Percentiles rank a stretch among this genome's conserved stretches.
These are phyloP conservation scores for Rhea americana DNA, from an alignment of 2,113 vertebrate species.

Conservation along the genomic window DNA sequence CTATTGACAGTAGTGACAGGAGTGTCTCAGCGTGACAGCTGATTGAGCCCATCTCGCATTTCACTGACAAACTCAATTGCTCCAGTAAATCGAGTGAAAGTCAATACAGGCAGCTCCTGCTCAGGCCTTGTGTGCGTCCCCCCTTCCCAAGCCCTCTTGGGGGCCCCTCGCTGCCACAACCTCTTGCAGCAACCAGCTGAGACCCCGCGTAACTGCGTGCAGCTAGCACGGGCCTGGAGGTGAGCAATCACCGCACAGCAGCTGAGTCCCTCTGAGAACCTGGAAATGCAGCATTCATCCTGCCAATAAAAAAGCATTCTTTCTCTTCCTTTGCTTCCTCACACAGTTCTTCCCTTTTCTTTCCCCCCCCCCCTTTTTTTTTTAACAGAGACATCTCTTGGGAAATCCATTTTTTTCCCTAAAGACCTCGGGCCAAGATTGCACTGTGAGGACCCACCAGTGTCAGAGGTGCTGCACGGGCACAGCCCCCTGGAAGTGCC, in stretches of 20 bases:
- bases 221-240: rapidly evolving
- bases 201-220: not conserved
- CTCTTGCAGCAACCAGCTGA: not conserved
- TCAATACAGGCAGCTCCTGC: constrained; percentile 79
- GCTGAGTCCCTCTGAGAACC: not conserved
- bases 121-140: not conserved
- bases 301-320: not conserved
- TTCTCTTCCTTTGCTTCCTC: not conserved
- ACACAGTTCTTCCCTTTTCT: not conserved
- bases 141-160: not conserved
- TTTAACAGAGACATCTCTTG: not conserved
- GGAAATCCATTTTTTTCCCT: not conserved
- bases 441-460: rapidly evolving
- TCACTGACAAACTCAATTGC: constrained; percentile 91
- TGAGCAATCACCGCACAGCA: not conserved
- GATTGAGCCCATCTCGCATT: constrained; percentile 86
- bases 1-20: constrained; percentile 78
- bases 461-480: not conserved
- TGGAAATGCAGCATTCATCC: not conserved
- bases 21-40: constrained; percentile 84
- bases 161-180: not conserved
- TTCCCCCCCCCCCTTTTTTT: no score
- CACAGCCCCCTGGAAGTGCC: not conserved
- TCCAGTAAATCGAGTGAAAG: constrained; percentile 89
- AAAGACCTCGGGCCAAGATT: not conserved